Conservation (phyloP, 2,888 invertebrate species). For the Cremastinae sp. region DNA sequence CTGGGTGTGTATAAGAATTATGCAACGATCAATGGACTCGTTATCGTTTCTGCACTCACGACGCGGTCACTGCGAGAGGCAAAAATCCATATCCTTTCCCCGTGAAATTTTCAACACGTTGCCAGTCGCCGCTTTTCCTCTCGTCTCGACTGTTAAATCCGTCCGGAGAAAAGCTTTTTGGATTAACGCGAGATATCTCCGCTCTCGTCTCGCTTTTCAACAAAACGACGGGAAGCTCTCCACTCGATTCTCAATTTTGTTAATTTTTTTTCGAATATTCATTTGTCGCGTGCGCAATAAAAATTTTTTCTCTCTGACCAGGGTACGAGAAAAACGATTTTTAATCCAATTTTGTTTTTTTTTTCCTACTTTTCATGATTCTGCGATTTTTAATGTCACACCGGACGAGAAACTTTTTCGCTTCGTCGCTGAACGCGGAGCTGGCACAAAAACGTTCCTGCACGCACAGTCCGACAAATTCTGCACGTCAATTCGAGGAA, state of each 20-base stretch:
- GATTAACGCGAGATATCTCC: slow-evolving; percentile 26
- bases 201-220: too few species aligned
- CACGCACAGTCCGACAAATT: background rate
- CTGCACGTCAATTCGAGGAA: slow-evolving; percentile 1
- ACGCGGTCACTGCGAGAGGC: slow-evolving; percentile 6
- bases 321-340: slow-evolving; percentile 12
- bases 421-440: slow-evolving; percentile 21
- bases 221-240: too few species aligned
- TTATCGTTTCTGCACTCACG: slow-evolving; percentile 8
- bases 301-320: too few species aligned
- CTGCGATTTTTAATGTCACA: slow-evolving; percentile 31
- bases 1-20: background rate
- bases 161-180: slow-evolving; percentile 9
- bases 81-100: background rate
- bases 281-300: too few species aligned
- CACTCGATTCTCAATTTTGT: too few species aligned
- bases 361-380: slow-evolving; percentile 30
- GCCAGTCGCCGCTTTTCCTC: slow-evolving; percentile 6
- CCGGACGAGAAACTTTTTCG: slow-evolving; percentile 34
- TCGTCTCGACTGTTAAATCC: slow-evolving; percentile 25
- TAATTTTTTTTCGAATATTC: too few species aligned
- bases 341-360: background rate
- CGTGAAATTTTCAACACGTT: slow-evolving; percentile 7
- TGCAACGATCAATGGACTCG: slow-evolving; percentile 18
- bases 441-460: background rate